These are phyloP conservation scores for Drosophila nikananu DNA, from an alignment of 1,140 invertebrate genomes.

Conservation along the genomic window DNA sequence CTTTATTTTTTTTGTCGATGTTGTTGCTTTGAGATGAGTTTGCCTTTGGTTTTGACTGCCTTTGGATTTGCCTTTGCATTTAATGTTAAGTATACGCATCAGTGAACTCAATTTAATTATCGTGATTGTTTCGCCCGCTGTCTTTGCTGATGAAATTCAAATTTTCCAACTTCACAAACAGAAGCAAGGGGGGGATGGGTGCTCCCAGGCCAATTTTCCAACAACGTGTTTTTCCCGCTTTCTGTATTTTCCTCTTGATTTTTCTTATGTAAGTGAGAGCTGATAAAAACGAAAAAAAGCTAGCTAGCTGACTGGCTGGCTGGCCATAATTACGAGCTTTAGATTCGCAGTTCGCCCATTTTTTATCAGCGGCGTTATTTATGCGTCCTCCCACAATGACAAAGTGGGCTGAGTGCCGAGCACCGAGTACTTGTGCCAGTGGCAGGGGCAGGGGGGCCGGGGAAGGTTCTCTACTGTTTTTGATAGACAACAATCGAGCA, in stretches of 20 bases:
- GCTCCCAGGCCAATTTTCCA: slow-evolving; percentile 51
- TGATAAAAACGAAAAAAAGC: slow-evolving; percentile 67
- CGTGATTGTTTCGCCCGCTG: slow-evolving; percentile 77
- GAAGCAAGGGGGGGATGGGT: neutral
- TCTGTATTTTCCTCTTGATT: slow-evolving; percentile 43
- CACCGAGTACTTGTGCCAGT: neutral
- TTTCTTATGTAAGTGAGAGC: slow-evolving; percentile 70
- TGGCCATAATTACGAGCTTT: slow-evolving; percentile 64
- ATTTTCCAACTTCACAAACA: slow-evolving; percentile 77
- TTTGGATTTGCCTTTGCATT: slow-evolving; percentile 59
- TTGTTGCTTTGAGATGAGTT: slow-evolving; percentile 13
- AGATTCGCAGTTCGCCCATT: slow-evolving; percentile 77
- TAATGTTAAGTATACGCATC: slow-evolving; percentile 83
- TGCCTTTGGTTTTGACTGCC: slow-evolving; percentile 19
- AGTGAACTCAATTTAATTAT: slow-evolving; percentile 84
- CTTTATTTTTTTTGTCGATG: slow-evolving; percentile 14
- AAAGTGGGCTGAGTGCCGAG: slow-evolving; percentile 25
- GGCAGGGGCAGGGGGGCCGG: too few species aligned
- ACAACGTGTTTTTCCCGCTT: slow-evolving; percentile 48
- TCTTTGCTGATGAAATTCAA: slow-evolving; percentile 70
- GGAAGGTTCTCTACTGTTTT: slow-evolving; percentile 14
- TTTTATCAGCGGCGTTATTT: slow-evolving; percentile 79
- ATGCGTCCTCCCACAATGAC: slow-evolving; percentile 69
- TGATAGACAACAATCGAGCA: slow-evolving; percentile 69
- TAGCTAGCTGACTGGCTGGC: slow-evolving; percentile 33